Percentiles rank a stretch among this genome's conserved stretches.
phyloP scores from a whole-genome alignment of 2,888 invertebrate genomes.

The Hesperia comma region DNA sequence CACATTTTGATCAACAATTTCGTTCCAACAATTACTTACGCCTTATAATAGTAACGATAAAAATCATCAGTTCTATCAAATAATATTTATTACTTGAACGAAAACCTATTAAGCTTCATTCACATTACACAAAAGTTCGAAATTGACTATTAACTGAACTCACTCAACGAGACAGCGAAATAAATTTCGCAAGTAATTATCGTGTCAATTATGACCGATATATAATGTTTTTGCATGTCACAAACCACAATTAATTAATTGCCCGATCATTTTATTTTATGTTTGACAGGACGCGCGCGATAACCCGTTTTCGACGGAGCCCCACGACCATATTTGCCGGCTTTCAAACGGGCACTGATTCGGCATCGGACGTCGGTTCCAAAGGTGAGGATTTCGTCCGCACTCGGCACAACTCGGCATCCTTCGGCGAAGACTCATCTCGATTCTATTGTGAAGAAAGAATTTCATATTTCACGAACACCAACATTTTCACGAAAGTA shows the following conservation, averaged over 20 bases:
- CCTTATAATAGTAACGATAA: neutral
- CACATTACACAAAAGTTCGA: constrained; percentile 36
- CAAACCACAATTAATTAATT: constrained; percentile 57
- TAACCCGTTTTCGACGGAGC: constrained; percentile 15
- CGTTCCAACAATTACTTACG: neutral
- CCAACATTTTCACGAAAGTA: constrained; percentile 55
- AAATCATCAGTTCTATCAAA: constrained; percentile 16
- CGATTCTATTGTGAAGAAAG: constrained; percentile 74
- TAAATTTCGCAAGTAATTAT: constrained; percentile 26
- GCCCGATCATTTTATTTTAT: constrained; percentile 55
- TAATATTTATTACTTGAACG: constrained; percentile 24
- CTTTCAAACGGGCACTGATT: constrained; percentile 73
- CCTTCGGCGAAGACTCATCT: constrained; percentile 68
- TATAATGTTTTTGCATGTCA: constrained; percentile 55
- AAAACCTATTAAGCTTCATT: constrained; percentile 34
- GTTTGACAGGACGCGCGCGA: constrained; percentile 39
- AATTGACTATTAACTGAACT: constrained; percentile 31
- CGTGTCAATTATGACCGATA: constrained; percentile 28
- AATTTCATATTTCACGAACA: constrained; percentile 70
- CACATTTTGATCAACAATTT: neutral
- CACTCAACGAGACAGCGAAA: constrained; percentile 16
- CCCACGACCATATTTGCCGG: constrained; percentile 60
- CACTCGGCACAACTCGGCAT: constrained; percentile 66
- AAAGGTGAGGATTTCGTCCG: constrained; percentile 79
- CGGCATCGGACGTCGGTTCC: constrained; percentile 76